A percentile compares a stretch with the other conserved stretches of the same genome.
Evolutionary conservation across 53 echinoderm and acorn worm genomes (phyloP).

Genomic region (Arbacia lixula): DNA sequence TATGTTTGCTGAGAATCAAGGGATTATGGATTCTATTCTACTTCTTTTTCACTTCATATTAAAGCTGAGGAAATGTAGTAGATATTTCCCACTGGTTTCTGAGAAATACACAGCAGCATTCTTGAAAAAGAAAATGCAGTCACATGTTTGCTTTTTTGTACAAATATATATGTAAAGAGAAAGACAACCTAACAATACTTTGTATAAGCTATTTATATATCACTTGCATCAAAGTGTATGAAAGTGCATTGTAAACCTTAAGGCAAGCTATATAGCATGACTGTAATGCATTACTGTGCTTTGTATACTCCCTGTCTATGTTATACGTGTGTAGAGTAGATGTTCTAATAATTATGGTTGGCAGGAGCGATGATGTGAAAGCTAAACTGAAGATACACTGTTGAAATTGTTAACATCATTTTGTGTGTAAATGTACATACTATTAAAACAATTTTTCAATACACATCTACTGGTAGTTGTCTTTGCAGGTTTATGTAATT

Average conservation of each 20-base stretch:
- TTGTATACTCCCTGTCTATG: constrained; percentile 34
- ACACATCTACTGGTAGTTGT: constrained; percentile 4
- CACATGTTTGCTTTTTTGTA: constrained; percentile 33
- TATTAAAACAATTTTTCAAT: constrained; percentile 55
- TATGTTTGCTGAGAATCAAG: too few relatives aligned
- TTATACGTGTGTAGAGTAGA: constrained; percentile 36
- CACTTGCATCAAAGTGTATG: constrained; percentile 53
- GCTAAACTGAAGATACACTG: constrained; percentile 18
- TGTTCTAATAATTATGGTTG: constrained; percentile 4
- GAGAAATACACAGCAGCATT: too few relatives aligned
- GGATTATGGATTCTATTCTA: too few relatives aligned
- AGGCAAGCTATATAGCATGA: constrained; percentile 44
- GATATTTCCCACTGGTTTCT: too few relatives aligned
- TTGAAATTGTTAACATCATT: constrained; percentile 31
- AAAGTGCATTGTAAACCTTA: constrained; percentile 55
- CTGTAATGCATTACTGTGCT: constrained; percentile 18
- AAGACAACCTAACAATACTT: constrained; percentile 18
- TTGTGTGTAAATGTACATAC: constrained; percentile 52
- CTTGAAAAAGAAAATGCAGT: neutral
- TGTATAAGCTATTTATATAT: constrained; percentile 56
- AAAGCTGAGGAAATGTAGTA: too few relatives aligned
- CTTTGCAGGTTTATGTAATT: neutral
- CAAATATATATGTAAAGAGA: constrained; percentile 41
- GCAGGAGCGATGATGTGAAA: constrained; percentile 27
- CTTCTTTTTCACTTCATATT: too few relatives aligned